Conservation (phyloP, 2,797 vertebrate genomes). For the Parambassis ranga region DNA sequence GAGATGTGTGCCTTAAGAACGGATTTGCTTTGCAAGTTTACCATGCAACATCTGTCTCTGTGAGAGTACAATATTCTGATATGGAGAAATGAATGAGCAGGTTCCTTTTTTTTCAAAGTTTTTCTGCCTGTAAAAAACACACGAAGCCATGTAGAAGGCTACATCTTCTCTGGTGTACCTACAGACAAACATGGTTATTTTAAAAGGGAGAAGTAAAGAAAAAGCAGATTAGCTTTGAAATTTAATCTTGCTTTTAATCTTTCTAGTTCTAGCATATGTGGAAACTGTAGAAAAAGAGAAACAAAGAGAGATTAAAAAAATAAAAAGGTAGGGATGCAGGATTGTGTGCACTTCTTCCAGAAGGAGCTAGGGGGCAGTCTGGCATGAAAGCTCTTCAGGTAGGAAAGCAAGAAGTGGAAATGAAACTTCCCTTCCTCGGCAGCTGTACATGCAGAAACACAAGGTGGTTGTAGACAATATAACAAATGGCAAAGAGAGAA, state of each 20-base stretch:
- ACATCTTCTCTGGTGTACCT: slow-evolving; percentile 21
- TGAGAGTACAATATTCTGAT: too few relatives aligned
- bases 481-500: slow-evolving; percentile 20
- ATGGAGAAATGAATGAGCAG: too few relatives aligned
- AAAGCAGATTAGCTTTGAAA: background rate
- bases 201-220: background rate
- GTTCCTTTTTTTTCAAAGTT: slow-evolving; percentile 10
- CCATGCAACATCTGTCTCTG: background rate
- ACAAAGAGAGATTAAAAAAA: background rate
- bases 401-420: slow-evolving; percentile 41
- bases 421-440: slow-evolving; percentile 41
- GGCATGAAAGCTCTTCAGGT: slow-evolving; percentile 54
- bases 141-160: slow-evolving; percentile 22
- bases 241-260: background rate
- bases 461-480: slow-evolving; percentile 20
- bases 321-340: background rate
- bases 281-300: background rate
- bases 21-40: background rate
- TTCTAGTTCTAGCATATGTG: background rate
- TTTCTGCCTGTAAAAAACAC: slow-evolving; percentile 46
- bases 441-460: slow-evolving; percentile 38
- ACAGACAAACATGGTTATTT: slow-evolving; percentile 13
- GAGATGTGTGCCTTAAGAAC: background rate
- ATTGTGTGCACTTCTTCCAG: slow-evolving; percentile 19
- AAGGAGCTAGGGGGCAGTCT: slow-evolving; percentile 78